Percentiles rank a stretch among this genome's conserved stretches.
These are phyloP conservation scores for Anguilla rostrata DNA, from an alignment of 2,113 vertebrate species.

Conservation along the genomic window DNA sequence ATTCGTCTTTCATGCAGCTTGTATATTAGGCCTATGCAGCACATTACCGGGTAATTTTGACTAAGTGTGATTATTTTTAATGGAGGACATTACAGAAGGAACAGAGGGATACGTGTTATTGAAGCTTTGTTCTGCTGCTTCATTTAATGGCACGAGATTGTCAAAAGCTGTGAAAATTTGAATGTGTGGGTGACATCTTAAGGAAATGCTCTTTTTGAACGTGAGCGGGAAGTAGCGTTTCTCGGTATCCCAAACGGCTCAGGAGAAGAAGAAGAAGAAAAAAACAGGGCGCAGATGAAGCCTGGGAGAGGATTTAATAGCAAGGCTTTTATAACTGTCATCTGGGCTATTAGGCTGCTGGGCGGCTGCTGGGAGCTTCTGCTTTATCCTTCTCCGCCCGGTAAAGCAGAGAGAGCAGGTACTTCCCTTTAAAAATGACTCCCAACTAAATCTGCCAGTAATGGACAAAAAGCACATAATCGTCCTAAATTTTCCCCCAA, in stretches of 20 bases:
- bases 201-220: neutral
- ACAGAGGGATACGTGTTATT: conserved; percentile 9
- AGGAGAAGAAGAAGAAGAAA: neutral
- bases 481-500: neutral
- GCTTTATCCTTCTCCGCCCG: neutral
- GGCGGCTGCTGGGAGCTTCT: neutral
- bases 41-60: neutral
- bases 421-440: neutral
- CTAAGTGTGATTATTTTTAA: conserved; percentile 27
- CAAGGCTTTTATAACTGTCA: neutral
- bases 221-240: neutral
- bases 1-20: neutral
- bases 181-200: neutral
- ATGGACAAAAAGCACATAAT: neutral
- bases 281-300: neutral
- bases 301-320: neutral
- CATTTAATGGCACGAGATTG: neutral
- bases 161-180: neutral
- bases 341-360: neutral
- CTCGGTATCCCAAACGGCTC: neutral
- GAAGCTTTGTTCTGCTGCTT: neutral
- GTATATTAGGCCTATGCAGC: neutral
- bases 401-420: neutral
- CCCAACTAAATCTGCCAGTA: neutral
- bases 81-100: conserved; percentile 5